A percentile compares a stretch with the other conserved stretches of the same genome.
Conservation (phyloP, 1,140 invertebrate genomes). For the Drosophila saltans region DNA sequence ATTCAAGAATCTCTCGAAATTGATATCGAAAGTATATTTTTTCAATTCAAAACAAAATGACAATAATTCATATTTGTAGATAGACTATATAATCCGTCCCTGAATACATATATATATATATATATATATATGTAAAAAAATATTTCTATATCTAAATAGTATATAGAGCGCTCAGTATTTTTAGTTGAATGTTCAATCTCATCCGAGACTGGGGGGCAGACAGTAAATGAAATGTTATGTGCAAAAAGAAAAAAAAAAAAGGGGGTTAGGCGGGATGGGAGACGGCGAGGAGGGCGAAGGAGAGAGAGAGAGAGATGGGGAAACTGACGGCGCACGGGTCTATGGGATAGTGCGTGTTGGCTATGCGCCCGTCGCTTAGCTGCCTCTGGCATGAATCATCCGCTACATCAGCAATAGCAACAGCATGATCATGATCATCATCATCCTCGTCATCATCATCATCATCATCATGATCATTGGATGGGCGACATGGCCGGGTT, state of each 20-base stretch:
- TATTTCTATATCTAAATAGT: conserved; percentile 34
- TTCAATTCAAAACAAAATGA: no score
- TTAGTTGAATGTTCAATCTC: conserved; percentile 76
- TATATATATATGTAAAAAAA: conserved; percentile 14
- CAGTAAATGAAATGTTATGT: conserved; percentile 41
- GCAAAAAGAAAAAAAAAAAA: no score
- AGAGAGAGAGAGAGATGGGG: background rate
- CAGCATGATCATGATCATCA: conserved; percentile 12
- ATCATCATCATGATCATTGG: conserved; percentile 1
- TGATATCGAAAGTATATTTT: no score
- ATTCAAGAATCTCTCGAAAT: no score
- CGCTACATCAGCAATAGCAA: conserved; percentile 15
- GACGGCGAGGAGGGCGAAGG: background rate
- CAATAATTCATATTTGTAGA: no score
- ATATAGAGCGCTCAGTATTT: conserved; percentile 74
- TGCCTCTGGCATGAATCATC: conserved; percentile 74
- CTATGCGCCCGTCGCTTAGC: conserved; percentile 68
- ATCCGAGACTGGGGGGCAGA: conserved; percentile 58
- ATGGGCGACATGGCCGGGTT: conserved; percentile 19
- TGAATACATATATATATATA: conserved; percentile 23
- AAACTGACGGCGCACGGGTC: background rate
- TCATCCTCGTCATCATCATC: conserved; percentile 6
- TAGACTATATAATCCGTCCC: conserved; percentile 1
- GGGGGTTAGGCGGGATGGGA: no score
- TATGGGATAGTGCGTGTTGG: conserved; percentile 72